A percentile compares a stretch with the other conserved stretches of the same genome.
These are phyloP conservation scores for Poecilia velifera DNA, from an alignment of 2,797 vertebrate genomes.

Conservation along the genomic window DNA sequence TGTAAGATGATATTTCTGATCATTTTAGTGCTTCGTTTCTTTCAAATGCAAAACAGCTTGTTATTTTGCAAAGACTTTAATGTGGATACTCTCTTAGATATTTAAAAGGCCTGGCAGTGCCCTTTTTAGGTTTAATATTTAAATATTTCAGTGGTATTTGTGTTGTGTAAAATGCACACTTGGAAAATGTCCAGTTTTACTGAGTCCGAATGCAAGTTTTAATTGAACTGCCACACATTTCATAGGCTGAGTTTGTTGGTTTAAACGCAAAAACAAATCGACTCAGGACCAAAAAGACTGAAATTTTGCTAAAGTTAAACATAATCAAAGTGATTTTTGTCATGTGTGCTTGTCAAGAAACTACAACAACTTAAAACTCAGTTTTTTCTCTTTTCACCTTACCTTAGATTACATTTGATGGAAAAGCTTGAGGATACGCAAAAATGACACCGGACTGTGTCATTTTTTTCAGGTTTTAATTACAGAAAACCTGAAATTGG, in stretches of 20 bases:
- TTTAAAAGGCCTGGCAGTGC: constrained; percentile 65
- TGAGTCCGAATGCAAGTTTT: constrained; percentile 68
- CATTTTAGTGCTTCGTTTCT: constrained; percentile 59
- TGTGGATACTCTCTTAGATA: constrained; percentile 55
- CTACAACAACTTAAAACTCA: background rate
- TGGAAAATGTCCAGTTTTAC: constrained; percentile 78
- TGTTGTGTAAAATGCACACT: constrained; percentile 77
- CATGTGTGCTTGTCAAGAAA: background rate
- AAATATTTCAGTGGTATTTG: constrained; percentile 79
- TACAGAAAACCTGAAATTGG: constrained; percentile 8
- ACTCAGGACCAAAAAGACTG: constrained; percentile 55
- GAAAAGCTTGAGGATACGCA: background rate
- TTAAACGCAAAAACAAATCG: constrained; percentile 69
- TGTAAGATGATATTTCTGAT: constrained; percentile 55
- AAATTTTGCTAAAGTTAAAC: constrained; percentile 80
- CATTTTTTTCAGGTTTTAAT: background rate
- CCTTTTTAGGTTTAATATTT: constrained; percentile 73
- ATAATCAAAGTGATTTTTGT: constrained; percentile 67
- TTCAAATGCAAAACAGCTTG: constrained; percentile 79
- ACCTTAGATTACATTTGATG: background rate
- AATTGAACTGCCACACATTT: constrained; percentile 82
- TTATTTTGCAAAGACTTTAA: constrained; percentile 67
- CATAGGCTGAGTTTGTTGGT: constrained; percentile 72
- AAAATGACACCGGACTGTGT: background rate
- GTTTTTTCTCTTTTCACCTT: background rate